Base-by-base conservation (phyloP, 2,888 invertebrate genomes). In the Tiliacea aurago region DNA sequence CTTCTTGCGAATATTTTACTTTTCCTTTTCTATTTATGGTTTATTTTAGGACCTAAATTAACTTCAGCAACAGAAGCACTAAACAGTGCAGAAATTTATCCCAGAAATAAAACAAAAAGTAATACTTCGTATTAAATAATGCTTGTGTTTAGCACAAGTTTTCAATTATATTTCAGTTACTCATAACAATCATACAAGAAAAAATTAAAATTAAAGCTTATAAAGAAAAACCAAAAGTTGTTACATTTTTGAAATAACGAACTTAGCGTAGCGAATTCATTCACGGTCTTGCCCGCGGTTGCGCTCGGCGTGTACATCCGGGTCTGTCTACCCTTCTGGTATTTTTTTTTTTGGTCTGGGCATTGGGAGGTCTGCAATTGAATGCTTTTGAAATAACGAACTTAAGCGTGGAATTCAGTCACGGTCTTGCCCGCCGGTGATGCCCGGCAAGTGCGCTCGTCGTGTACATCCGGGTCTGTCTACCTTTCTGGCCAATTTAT, bases 61-160 rank as follows among this genome's bases (percentile, higher is more conserved):
- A 41, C 20, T 41, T n/a, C 15, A 28, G 41, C 11, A 75, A 43
- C 23, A 65, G 3, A 37, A 49, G 28, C 13, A 43, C 2, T 51
- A 11, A 37, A 6, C 37, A 51, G 0, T 37, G 11, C 11, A 13
- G 11, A 51, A 62, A 56, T 20, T 41, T 5, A 53, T 41, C 23
- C 3, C 47, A 56, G 37, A 73, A 82, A 83, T 79, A 83, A 83
- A 83, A 85, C 84, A 66, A 85, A 82, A n/a, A 11, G 2, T 66
- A 70, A 64, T 74, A 68, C 53, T 81, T 73, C 9, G n/a, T 55
- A 43, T 28, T 62, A 66, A 66, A 67, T 78, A 65, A 66, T 66
- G 43, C 76, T 74, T 70, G 76, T 51, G 59, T 66, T 28, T 23
- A 69, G 55, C 55, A 76, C 71, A 81, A 75, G 61, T 68, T 67